Evolutionary conservation across 2,888 invertebrate species (phyloP).

Genomic region (Heliconius ismenius): DNA sequence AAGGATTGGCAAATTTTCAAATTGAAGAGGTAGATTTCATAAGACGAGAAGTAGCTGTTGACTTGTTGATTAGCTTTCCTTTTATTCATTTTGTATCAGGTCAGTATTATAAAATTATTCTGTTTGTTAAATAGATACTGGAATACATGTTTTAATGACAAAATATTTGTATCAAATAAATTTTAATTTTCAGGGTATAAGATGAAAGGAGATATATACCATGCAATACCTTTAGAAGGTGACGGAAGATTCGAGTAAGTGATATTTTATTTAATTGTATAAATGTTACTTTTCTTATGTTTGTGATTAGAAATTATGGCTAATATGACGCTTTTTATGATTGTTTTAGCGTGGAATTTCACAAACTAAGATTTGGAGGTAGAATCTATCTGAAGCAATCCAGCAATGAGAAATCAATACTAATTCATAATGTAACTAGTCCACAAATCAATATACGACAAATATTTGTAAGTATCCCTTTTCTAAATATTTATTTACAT

Average conservation of each 20-base stretch:
- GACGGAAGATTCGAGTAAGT: slow-evolving; percentile 58
- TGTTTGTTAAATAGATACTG: background rate
- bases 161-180: background rate
- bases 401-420: slow-evolving; percentile 51
- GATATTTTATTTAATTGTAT: slow-evolving; percentile 18
- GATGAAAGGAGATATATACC: slow-evolving; percentile 54
- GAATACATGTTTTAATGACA: background rate
- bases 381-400: slow-evolving; percentile 57
- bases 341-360: slow-evolving; percentile 52
- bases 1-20: slow-evolving; percentile 51
- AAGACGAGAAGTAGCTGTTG: slow-evolving; percentile 47
- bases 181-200: slow-evolving; percentile 53
- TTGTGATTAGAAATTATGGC: background rate
- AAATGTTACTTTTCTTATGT: background rate
- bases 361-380: slow-evolving; percentile 51
- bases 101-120: background rate
- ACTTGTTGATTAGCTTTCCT: slow-evolving; percentile 50
- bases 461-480: slow-evolving; percentile 50
- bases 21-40: slow-evolving; percentile 47
- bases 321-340: background rate
- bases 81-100: slow-evolving; percentile 41
- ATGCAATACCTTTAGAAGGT: slow-evolving; percentile 56
- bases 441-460: slow-evolving; percentile 51
- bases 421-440: slow-evolving; percentile 54
- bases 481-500: background rate